phyloP scores from a whole-genome alignment of 2,797 vertebrate genomes.

The Clarias laeviceps region DNA sequence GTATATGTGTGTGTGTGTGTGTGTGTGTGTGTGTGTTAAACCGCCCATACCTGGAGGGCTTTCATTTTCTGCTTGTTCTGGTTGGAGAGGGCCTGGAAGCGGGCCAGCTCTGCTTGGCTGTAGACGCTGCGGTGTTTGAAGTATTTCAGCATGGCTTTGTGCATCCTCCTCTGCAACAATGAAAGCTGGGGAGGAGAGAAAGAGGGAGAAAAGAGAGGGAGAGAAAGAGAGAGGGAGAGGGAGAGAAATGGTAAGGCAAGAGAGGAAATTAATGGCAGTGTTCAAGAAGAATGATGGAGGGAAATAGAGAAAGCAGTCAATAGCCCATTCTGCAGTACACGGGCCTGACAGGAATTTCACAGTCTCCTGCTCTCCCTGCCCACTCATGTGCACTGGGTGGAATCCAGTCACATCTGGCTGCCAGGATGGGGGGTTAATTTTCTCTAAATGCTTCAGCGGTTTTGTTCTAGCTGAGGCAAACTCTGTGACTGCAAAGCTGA shows the following conservation, averaged over 20 bases:
- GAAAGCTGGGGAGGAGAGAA: constrained; percentile 79
- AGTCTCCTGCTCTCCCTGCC: constrained; percentile 99
- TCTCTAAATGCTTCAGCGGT: constrained; percentile 99
- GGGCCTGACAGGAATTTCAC: constrained; percentile 99
- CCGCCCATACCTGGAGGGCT: constrained; percentile 89
- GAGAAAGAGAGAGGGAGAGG: constrained; percentile 69
- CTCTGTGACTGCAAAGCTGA: constrained; percentile 99
- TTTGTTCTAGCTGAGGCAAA: constrained; percentile 99
- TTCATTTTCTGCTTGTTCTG: constrained; percentile 94
- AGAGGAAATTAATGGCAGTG: constrained; percentile 99
- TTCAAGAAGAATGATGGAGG: constrained; percentile 99
- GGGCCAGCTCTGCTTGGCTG: constrained; percentile 86
- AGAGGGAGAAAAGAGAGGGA: constrained; percentile 60
- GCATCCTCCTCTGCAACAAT: constrained; percentile 87
- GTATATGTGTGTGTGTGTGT: constrained; percentile 5
- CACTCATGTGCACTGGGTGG: constrained; percentile 99
- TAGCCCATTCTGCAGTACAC: constrained; percentile 99
- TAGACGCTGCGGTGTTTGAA: constrained; percentile 82
- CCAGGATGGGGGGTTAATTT: constrained; percentile 99
- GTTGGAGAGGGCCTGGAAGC: constrained; percentile 88
- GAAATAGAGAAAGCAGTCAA: constrained; percentile 99
- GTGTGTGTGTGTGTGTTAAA: constrained; percentile 52
- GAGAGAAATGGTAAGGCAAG: constrained; percentile 92
- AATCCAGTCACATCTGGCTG: constrained; percentile 99
- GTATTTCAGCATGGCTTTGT: constrained; percentile 80